Evolutionary conservation across 2,113 vertebrate species (phyloP), one percentile per base, ranked within the genome.

Genomic region (Plotosus lineatus): DNA sequence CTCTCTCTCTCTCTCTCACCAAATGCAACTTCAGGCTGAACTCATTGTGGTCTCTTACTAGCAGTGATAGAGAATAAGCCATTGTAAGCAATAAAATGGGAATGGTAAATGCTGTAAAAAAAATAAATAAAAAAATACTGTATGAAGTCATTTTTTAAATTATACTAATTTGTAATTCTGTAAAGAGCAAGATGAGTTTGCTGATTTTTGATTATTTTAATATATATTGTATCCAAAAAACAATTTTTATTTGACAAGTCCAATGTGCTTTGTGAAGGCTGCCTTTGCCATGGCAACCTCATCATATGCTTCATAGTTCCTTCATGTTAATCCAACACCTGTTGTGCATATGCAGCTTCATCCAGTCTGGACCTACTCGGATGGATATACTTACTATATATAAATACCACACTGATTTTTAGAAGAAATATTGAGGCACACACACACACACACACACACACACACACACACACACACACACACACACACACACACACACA

Each of bases 241-340:
- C 44, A 38, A 11, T 31, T 75, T 63, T 81, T 15, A 36, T 12
- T 28, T 75, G 46, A 33, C 72, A 48, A 44, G 56, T 40, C 11
- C n/a, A 36, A 26, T 26, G 36, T 75, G 72, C 48, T 55, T 19
- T 46, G 10, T 38, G 48, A 42, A 26, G 38, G 60, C 73, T 66
- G 21, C 21, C 36, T 65, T 76, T n/a, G 26, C 80, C 60, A 81
- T 76, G 80, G 61, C 73, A 81, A 68, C 60, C n/a, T 0, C 5
- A 26, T 11, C 72, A 81, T 66, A 75, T 75, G 61, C 36, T 68
- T 42, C 38, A 23, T 23, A 53, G 23, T 68, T 8, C 71, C n/a
- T 55, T 65, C 38, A 48, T 65, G 46, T 66, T 66, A 66, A 81
- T 81, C 55, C 60, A 31, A 26, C 80, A 75, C 72, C 80, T 81